These are phyloP conservation scores for Lasioglossum lativentre DNA, from an alignment of 2,888 invertebrate species.

Conservation along the genomic window DNA sequence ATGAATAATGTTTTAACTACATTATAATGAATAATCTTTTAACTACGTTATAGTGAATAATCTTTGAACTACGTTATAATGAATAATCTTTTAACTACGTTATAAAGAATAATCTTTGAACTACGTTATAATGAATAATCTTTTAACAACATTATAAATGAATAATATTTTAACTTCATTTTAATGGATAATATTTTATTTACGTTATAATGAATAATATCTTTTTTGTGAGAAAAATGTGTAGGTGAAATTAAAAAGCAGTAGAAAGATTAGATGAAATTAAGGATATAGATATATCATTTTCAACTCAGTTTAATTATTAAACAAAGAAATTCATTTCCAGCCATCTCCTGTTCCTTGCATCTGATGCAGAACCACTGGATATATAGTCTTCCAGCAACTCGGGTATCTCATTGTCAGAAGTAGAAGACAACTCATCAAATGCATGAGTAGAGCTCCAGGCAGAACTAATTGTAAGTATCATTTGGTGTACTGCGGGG, in stretches of 20 bases:
- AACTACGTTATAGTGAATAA: too few species aligned
- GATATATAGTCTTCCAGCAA: background rate
- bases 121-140: too few species aligned
- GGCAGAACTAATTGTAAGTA: conserved; percentile 4
- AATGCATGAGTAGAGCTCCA: background rate
- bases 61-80: too few species aligned
- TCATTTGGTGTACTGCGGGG: background rate
- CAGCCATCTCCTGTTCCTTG: background rate
- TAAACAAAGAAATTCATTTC: background rate
- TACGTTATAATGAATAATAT: too few species aligned
- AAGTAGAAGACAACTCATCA: background rate
- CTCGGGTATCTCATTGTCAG: background rate
- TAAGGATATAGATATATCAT: background rate
- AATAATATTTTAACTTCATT: too few species aligned
- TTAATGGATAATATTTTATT: too few species aligned
- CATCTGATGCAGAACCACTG: background rate
- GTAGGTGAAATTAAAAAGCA: background rate
- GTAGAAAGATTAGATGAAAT: background rate
- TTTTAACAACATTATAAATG: too few species aligned
- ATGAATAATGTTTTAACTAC: background rate
- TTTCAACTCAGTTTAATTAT: background rate
- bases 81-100: background rate
- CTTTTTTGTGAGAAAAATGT: background rate
- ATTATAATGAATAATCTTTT: background rate
- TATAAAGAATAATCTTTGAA: background rate